Base-by-base conservation (phyloP, 2,797 vertebrate genomes). In the Hoplostethus mediterraneus region DNA sequence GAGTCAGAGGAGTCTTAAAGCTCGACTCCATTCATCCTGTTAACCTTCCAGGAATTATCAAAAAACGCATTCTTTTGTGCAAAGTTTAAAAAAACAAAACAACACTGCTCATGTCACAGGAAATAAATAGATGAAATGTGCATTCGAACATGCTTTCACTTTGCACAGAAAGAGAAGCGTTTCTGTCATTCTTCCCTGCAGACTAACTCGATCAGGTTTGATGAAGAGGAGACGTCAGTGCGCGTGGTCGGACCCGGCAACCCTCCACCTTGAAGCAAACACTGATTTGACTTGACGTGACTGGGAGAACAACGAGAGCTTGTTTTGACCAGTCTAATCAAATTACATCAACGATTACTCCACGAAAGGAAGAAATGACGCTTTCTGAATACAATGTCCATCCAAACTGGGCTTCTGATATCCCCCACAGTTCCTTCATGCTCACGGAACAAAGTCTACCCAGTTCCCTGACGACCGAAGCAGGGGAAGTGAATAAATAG, bases 171-270 rank as follows among this genome's bases (percentile, higher is more conserved):
- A 64, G 33, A 75, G 74, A 81, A 65, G 25, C 2, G 5, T 52
- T 81, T 86, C 76, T n/a, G 42, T 87, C 81, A 84, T 85, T 44
- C 58, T 68, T 81, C 64, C 83, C 56, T 25, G 11, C 40, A 16
- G 28, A 14, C 48, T 30, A 31, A 62, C 61, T 36, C 3, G 4
- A 25, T 17, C n/a, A 30, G 67, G 48, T 57, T 10, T 52, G 56
- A 36, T 21, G 13, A 2, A 47, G 25, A 12, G 31, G 28, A 52
- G 64, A 21, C 42, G 28, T 64, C 33, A 0, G 61, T n/a, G 70
- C 31, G 31, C 11, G 16, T 9, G 25, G 28, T 44, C 51, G 67
- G 40, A 58, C 13, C 66, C 65, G n/a, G 67, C 7, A 28, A 49
- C 54, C 47, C 64, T 57, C 71, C 57, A 65, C 68, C 75, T 80